Evolutionary conservation across 1,140 invertebrate genomes (phyloP).

Genomic region (Diorhabda elongata): DNA sequence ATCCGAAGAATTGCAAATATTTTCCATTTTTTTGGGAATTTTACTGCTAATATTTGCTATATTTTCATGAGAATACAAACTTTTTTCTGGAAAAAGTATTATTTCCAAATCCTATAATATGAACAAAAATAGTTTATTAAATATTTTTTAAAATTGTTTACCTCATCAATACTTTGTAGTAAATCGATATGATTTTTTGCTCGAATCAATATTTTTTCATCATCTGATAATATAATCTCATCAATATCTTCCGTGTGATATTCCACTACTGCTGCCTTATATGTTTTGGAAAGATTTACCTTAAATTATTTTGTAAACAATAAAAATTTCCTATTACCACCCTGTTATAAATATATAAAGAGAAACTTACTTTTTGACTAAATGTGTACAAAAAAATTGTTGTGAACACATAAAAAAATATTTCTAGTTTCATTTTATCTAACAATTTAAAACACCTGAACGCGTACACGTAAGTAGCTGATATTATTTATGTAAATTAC

Average conservation of each 20-base stretch:
- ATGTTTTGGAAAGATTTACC: no score
- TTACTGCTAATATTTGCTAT: neutral
- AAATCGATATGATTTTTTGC: neutral
- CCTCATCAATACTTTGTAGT: neutral
- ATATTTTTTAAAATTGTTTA: neutral
- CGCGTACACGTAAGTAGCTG: no score
- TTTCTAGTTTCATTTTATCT: no score
- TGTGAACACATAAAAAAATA: no score
- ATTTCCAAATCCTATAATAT: conserved; percentile 22
- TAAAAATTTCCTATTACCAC: no score
- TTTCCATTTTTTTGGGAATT: conserved; percentile 5
- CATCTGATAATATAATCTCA: neutral
- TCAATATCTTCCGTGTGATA: neutral
- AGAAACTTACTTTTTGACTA: no score
- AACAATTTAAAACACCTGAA: no score
- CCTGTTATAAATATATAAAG: no score
- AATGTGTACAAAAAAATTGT: no score
- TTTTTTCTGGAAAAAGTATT: conserved; percentile 27
- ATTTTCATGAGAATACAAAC: conserved; percentile 1
- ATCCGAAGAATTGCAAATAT: conserved; percentile 26
- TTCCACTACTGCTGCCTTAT: neutral
- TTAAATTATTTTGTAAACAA: no score
- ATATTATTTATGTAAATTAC: no score
- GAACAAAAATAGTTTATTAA: no score
- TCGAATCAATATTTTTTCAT: neutral